phyloP scores from a whole-genome alignment of 2,888 invertebrate species.

The Vandiemenella viatica region DNA sequence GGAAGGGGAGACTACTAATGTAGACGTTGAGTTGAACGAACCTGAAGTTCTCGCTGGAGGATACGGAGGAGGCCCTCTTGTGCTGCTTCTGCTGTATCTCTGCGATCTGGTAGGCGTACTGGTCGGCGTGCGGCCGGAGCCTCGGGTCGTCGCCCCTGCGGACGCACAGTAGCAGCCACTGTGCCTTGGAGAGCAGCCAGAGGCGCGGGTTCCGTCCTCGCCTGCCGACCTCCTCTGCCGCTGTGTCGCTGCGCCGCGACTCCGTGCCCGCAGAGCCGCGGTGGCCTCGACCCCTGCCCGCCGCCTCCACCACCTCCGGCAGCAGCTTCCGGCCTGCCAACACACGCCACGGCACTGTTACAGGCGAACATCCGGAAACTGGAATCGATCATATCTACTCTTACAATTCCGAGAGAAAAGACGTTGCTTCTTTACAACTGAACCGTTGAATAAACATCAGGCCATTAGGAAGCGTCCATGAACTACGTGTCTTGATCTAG shows the following conservation, averaged over 20 bases:
- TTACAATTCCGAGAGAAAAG: no score
- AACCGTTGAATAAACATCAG: no score
- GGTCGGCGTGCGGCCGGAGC: conserved; percentile 36
- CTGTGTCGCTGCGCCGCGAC: conserved; percentile 21
- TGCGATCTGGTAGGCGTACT: conserved; percentile 52
- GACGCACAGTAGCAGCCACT: conserved; percentile 35
- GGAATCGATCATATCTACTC: no score
- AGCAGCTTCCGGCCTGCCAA: neutral
- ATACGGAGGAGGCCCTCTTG: conserved; percentile 65
- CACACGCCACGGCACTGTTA: conserved; percentile 1
- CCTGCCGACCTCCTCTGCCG: conserved; percentile 18
- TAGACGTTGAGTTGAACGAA: no score
- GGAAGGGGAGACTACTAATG: no score
- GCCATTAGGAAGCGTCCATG: no score
- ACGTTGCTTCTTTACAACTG: no score
- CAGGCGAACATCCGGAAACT: no score
- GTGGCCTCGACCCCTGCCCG: conserved; percentile 23
- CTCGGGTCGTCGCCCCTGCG: conserved; percentile 27
- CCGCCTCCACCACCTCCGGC: conserved; percentile 19
- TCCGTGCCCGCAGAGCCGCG: conserved; percentile 15
- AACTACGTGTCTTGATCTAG: no score
- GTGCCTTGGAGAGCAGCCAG: conserved; percentile 29
- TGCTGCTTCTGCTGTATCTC: conserved; percentile 61
- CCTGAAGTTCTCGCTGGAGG: conserved; percentile 83
- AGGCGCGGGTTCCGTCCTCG: conserved; percentile 22